Evolutionary conservation across 2,888 invertebrate genomes (phyloP).

Genomic region (Campoplex nolae): DNA sequence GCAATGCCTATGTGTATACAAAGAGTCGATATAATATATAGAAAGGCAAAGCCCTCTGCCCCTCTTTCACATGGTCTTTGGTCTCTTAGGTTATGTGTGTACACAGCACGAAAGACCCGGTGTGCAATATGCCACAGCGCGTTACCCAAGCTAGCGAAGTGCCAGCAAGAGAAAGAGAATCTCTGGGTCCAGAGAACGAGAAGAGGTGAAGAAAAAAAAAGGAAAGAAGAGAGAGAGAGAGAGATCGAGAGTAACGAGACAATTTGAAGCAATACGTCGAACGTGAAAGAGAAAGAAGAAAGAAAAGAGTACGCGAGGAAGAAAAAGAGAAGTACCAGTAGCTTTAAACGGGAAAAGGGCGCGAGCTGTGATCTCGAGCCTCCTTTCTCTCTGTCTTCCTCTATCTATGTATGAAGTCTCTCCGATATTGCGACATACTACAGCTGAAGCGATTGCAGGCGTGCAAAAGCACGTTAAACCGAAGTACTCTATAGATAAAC

Average conservation of each 20-base stretch:
- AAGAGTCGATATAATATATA: slow-evolving; percentile 22
- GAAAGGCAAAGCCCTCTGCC: slow-evolving; percentile 43
- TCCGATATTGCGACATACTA: slow-evolving; percentile 57
- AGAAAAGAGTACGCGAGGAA: slow-evolving; percentile 42
- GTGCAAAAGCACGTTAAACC: slow-evolving; percentile 49
- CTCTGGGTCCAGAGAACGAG: slow-evolving; percentile 39
- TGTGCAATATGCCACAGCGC: slow-evolving; percentile 50
- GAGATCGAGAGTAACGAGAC: neutral
- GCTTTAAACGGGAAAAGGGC: slow-evolving; percentile 57
- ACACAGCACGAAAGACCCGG: slow-evolving; percentile 20
- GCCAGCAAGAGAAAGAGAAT: slow-evolving; percentile 60
- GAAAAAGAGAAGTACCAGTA: slow-evolving; percentile 41
- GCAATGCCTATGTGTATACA: slow-evolving; percentile 36
- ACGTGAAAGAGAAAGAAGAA: slow-evolving; percentile 32
- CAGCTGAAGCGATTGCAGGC: slow-evolving; percentile 55
- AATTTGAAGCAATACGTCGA: neutral
- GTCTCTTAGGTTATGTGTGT: slow-evolving; percentile 35
- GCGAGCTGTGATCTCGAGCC: slow-evolving; percentile 62
- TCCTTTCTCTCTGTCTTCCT: slow-evolving; percentile 52
- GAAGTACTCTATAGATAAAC: slow-evolving; percentile 22
- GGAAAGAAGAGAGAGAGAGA: slow-evolving; percentile 16
- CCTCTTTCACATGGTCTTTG: slow-evolving; percentile 22
- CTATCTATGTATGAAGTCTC: slow-evolving; percentile 18
- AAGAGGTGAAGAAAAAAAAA: slow-evolving; percentile 19
- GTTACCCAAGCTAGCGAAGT: slow-evolving; percentile 51